A percentile compares a stretch with the other conserved stretches of the same genome.
phyloP scores from a whole-genome alignment of 2,888 invertebrate genomes.

The Ashinkailepas kermadecensis region DNA sequence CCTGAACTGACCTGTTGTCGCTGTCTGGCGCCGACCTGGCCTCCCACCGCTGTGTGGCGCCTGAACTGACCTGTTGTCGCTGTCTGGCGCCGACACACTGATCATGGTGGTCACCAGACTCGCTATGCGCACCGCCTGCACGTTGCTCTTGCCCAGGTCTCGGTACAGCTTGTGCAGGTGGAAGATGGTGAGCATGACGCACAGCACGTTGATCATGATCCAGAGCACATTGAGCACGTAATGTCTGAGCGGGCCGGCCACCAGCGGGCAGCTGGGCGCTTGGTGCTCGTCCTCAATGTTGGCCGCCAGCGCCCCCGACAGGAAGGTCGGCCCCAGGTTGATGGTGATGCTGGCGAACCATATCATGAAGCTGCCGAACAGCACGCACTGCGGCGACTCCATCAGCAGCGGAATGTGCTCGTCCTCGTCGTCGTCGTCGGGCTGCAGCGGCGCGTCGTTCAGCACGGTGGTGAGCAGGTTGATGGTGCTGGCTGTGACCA shows the following conservation, averaged over 20 bases:
- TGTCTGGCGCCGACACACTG: conserved; percentile 49
- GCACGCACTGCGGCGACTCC: conserved; percentile 81
- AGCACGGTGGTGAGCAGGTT: conserved; percentile 75
- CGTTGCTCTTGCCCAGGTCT: conserved; percentile 72
- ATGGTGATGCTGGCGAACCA: conserved; percentile 88
- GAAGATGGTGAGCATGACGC: conserved; percentile 71
- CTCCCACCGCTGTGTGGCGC: too few relatives aligned
- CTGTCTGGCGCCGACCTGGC: conserved; percentile 33
- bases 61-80: conserved; percentile 25
- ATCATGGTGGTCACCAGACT: conserved; percentile 68
- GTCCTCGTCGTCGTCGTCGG: conserved; percentile 51
- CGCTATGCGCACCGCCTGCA: conserved; percentile 73
- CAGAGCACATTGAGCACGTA: conserved; percentile 84
- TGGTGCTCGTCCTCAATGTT: conserved; percentile 60
- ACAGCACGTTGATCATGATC: conserved; percentile 80
- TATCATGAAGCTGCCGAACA: conserved; percentile 85
- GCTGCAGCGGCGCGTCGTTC: conserved; percentile 77
- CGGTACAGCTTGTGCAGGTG: conserved; percentile 69
- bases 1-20: conserved; percentile 24
- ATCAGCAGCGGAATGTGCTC: conserved; percentile 61
- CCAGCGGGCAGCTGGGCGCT: conserved; percentile 74
- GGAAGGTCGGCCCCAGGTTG: conserved; percentile 79
- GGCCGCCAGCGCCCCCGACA: conserved; percentile 72
- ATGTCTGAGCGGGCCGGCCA: conserved; percentile 78
- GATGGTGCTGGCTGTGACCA: conserved; percentile 83